These are phyloP conservation scores for Speoplatyrhinus poulsoni DNA, from an alignment of 2,113 vertebrate species.

Conservation along the genomic window DNA sequence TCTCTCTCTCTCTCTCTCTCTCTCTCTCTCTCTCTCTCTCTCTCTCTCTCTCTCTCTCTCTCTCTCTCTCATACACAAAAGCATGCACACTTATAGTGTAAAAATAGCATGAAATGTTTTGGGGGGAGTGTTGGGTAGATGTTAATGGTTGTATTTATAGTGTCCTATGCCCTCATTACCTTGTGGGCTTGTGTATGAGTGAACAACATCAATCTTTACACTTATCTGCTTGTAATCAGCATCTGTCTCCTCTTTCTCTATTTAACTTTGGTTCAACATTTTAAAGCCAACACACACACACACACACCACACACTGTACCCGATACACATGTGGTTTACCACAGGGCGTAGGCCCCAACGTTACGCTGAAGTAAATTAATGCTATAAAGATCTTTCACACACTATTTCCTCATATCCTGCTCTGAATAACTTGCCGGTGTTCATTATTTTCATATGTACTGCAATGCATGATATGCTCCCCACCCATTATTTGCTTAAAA, in stretches of 20 bases:
- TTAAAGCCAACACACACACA: neutral
- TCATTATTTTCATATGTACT: neutral
- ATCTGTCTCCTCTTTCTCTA: constrained; percentile 56
- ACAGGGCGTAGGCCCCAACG: constrained; percentile 69
- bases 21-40: neutral
- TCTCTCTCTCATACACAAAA: neutral
- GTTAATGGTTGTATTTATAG: constrained; percentile 43
- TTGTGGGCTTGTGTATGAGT: constrained; percentile 27
- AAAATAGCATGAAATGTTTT: neutral
- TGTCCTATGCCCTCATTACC: constrained; percentile 40
- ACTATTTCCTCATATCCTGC: constrained; percentile 34
- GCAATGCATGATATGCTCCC: neutral
- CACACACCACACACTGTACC: neutral
- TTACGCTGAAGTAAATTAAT: constrained; percentile 61
- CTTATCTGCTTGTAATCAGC: constrained; percentile 56
- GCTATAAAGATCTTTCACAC: constrained; percentile 39
- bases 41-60: neutral
- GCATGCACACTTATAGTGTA: neutral
- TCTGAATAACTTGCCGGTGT: neutral
- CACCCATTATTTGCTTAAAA: neutral
- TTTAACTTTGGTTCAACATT: constrained; percentile 29
- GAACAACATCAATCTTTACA: constrained; percentile 53
- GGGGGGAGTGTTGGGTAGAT: constrained; percentile 4
- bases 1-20: neutral
- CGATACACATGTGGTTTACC: constrained; percentile 63